phyloP scores from a whole-genome alignment of 2,888 invertebrate genomes.

The Adineta ricciae region DNA sequence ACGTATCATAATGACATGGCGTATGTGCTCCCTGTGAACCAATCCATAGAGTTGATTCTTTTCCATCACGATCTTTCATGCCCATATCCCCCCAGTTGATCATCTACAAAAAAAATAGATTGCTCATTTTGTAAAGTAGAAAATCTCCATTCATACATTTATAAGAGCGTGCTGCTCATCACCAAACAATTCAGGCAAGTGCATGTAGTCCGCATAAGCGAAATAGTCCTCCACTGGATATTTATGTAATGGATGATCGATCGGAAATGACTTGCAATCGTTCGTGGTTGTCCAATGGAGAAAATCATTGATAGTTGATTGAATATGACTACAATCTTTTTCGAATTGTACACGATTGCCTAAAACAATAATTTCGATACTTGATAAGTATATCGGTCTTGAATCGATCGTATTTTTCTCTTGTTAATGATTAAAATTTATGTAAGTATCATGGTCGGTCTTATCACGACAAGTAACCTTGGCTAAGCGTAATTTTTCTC shows the following conservation, averaged over 20 bases:
- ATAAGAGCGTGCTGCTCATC: slow-evolving; percentile 55
- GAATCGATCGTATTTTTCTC: no score
- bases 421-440: no score
- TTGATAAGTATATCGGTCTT: not conserved
- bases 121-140: not conserved
- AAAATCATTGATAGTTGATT: slow-evolving; percentile 61
- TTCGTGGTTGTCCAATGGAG: slow-evolving; percentile 45
- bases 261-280: not conserved
- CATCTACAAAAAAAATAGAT: slow-evolving; percentile 36
- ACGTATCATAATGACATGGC: slow-evolving; percentile 83
- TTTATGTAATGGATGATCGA: slow-evolving; percentile 39
- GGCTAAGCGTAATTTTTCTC: not conserved
- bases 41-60: slow-evolving; percentile 67
- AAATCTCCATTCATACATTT: not conserved
- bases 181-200: slow-evolving; percentile 62
- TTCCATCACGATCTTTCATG: slow-evolving; percentile 59
- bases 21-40: slow-evolving; percentile 75
- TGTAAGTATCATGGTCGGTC: no score
- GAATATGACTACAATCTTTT: slow-evolving; percentile 57
- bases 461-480: not conserved
- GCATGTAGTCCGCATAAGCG: slow-evolving; percentile 76
- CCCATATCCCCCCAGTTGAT: slow-evolving; percentile 55
- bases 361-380: not conserved
- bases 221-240: slow-evolving; percentile 53
- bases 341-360: slow-evolving; percentile 61